Evolutionary conservation across 1,140 invertebrate genomes (phyloP).

Genomic region (Drosophila ogumai): DNA sequence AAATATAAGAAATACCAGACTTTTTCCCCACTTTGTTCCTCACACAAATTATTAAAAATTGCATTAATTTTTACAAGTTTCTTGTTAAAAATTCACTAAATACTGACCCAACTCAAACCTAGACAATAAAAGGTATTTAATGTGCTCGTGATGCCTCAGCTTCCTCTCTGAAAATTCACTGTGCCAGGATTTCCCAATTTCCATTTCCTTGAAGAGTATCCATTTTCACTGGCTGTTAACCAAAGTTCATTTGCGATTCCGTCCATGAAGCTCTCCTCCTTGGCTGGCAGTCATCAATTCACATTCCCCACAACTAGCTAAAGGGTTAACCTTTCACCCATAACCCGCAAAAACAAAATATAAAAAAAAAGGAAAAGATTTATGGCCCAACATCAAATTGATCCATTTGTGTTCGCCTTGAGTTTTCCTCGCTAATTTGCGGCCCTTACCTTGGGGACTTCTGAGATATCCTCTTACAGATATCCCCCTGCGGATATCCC

Average conservation of each 20-base stretch:
- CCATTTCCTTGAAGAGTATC: neutral
- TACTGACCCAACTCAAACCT: neutral
- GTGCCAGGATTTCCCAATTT: neutral
- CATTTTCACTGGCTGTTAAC: conserved; percentile 16
- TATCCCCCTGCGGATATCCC: neutral
- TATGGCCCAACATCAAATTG: conserved; percentile 43
- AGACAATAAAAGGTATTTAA: neutral
- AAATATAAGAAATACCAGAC: no score
- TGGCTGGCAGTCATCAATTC: conserved; percentile 34
- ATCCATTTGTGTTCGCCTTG: conserved; percentile 38
- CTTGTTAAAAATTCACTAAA: neutral
- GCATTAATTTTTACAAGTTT: neutral
- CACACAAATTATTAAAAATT: no score
- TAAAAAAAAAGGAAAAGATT: conserved; percentile 3
- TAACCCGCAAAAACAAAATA: conserved; percentile 1
- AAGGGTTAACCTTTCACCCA: conserved; percentile 34
- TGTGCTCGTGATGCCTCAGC: neutral
- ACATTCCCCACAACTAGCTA: conserved; percentile 29
- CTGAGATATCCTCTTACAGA: neutral
- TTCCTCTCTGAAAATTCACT: neutral
- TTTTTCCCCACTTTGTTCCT: no score
- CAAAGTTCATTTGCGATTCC: conserved; percentile 34
- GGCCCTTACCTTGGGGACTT: conserved; percentile 38
- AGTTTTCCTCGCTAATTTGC: conserved; percentile 47
- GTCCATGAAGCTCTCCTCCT: conserved; percentile 20